These are phyloP conservation scores for Halesus radiatus DNA, from an alignment of 1,140 invertebrate species.

Conservation along the genomic window DNA sequence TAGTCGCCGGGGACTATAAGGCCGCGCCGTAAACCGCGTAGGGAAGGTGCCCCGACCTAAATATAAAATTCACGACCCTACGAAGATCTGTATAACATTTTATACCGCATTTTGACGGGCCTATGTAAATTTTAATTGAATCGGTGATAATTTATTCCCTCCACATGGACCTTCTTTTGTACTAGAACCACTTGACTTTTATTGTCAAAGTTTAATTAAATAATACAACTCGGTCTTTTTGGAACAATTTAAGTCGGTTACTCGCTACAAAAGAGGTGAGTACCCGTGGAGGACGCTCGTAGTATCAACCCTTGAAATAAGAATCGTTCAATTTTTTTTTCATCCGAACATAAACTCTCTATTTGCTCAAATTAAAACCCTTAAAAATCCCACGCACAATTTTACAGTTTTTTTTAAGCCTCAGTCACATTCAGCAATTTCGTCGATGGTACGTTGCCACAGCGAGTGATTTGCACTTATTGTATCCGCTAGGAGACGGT, in stretches of 20 bases:
- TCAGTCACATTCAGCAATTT: too few relatives aligned
- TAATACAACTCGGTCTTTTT: not conserved
- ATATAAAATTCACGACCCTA: not conserved
- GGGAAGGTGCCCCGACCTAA: not conserved
- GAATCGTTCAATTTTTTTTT: too few relatives aligned
- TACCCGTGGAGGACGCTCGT: too few relatives aligned
- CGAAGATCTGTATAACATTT: constrained; percentile 18
- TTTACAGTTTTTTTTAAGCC: too few relatives aligned
- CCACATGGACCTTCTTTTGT: constrained; percentile 37
- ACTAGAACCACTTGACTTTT: constrained; percentile 33
- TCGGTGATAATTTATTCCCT: constrained; percentile 35
- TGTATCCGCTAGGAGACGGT: too few relatives aligned
- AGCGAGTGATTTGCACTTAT: too few relatives aligned
- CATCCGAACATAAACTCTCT: too few relatives aligned
- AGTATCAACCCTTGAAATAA: too few relatives aligned
- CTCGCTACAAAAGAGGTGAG: not conserved
- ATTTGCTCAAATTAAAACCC: too few relatives aligned
- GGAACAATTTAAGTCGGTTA: not conserved
- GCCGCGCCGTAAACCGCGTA: not conserved
- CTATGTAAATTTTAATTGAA: constrained; percentile 38
- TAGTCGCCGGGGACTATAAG: too few relatives aligned
- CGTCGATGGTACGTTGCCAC: too few relatives aligned
- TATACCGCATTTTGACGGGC: constrained; percentile 28
- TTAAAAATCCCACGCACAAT: too few relatives aligned
- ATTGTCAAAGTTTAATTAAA: constrained; percentile 43